Conservation (phyloP, 1,140 invertebrate genomes). For the Drosophila ananassae region DNA sequence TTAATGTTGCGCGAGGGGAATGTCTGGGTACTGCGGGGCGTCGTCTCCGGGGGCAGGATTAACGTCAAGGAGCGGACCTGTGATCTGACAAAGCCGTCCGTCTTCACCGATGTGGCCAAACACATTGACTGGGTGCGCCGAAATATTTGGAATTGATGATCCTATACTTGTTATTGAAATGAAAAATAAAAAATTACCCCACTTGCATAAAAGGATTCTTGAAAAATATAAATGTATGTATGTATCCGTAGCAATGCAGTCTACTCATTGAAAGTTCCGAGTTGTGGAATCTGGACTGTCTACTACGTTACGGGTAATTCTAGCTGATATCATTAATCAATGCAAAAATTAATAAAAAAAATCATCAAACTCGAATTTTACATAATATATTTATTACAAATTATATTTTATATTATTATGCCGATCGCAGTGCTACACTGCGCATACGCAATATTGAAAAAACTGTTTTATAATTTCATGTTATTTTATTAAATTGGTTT, state of each 20-base stretch:
- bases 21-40: conserved; percentile 71
- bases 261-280: neutral
- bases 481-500: neutral
- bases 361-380: neutral
- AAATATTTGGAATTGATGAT: conserved; percentile 62
- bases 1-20: conserved; percentile 66
- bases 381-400: too few relatives aligned
- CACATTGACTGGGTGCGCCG: conserved; percentile 72
- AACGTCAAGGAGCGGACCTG: conserved; percentile 44
- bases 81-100: conserved; percentile 65
- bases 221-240: neutral
- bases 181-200: neutral
- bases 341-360: conserved; percentile 3
- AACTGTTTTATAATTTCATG: neutral
- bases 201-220: neutral
- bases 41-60: conserved; percentile 52
- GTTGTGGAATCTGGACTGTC: neutral
- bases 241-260: neutral
- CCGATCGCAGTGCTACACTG: neutral
- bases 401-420: neutral
- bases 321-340: conserved; percentile 35
- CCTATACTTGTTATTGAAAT: neutral
- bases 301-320: conserved; percentile 23
- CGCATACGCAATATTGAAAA: neutral
- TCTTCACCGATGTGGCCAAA: conserved; percentile 80